These are phyloP conservation scores for Mesorhabditis spiculigera DNA, from an alignment of 2,888 invertebrate species.

Conservation along the genomic window DNA sequence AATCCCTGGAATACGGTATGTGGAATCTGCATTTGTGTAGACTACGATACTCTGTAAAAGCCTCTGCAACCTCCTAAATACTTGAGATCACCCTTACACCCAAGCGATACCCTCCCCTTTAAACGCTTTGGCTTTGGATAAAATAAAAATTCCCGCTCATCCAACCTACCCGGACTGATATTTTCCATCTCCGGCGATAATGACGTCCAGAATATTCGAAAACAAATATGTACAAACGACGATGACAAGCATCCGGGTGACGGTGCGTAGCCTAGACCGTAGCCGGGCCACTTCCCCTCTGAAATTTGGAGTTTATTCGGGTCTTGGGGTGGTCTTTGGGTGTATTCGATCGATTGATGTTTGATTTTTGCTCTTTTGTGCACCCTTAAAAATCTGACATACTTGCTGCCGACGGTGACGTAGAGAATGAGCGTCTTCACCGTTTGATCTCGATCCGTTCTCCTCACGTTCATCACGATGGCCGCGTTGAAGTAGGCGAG, in stretches of 20 bases:
- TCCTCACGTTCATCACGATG: conserved; percentile 48
- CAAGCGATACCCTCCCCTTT: too few relatives aligned
- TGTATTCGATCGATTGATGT: too few relatives aligned
- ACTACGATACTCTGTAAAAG: too few relatives aligned
- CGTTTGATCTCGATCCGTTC: conserved; percentile 44
- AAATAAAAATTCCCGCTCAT: too few relatives aligned
- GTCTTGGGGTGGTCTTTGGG: too few relatives aligned
- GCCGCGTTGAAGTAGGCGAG: conserved; percentile 51
- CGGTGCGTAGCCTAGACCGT: conserved; percentile 35
- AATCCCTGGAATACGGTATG: too few relatives aligned
- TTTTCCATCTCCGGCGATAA: conserved; percentile 38
- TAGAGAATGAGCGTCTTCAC: conserved; percentile 50
- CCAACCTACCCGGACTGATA: conserved; percentile 5
- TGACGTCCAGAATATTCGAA: conserved; percentile 39
- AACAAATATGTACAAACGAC: conserved; percentile 38
- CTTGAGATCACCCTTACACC: too few relatives aligned
- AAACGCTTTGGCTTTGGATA: too few relatives aligned
- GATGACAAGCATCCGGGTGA: conserved; percentile 44
- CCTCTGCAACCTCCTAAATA: too few relatives aligned
- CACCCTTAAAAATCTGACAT: too few relatives aligned
- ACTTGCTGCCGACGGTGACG: conserved; percentile 48
- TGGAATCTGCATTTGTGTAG: too few relatives aligned
- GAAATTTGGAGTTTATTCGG: conserved; percentile 13
- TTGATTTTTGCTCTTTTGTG: too few relatives aligned
- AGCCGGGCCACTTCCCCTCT: conserved; percentile 40